Evolutionary conservation across 2,888 invertebrate genomes (phyloP).

Genomic region (Branchellion lobata): DNA sequence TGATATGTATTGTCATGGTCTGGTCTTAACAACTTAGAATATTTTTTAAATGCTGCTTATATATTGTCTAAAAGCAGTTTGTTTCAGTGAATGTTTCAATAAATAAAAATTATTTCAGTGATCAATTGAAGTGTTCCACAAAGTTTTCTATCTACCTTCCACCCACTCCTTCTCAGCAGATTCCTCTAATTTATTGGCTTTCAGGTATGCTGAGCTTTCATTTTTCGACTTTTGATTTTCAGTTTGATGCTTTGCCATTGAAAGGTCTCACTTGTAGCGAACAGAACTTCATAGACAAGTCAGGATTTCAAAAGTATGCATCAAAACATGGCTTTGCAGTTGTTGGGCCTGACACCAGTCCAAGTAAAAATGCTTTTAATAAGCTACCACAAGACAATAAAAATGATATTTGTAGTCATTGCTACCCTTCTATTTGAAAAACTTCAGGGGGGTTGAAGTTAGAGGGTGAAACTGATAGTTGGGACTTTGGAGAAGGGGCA

Average conservation of each 20-base stretch:
- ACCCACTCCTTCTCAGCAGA: slow-evolving; percentile 67
- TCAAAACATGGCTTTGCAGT: slow-evolving; percentile 80
- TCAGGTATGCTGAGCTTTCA: slow-evolving; percentile 65
- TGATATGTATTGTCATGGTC: too few relatives aligned
- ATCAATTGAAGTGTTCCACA: slow-evolving; percentile 76
- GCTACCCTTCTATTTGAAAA: not conserved
- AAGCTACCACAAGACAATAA: not conserved
- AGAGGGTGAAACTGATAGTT: slow-evolving; percentile 84
- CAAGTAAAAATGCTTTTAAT: slow-evolving; percentile 64
- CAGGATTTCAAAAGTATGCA: slow-evolving; percentile 90
- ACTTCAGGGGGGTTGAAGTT: slow-evolving; percentile 75
- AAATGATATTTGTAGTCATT: not conserved
- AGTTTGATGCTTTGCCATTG: not conserved
- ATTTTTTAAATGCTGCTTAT: too few relatives aligned
- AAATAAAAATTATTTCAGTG: slow-evolving; percentile 8
- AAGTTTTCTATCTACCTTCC: slow-evolving; percentile 89
- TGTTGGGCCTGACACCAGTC: slow-evolving; percentile 93
- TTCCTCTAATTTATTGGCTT: slow-evolving; percentile 85
- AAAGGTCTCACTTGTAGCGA: slow-evolving; percentile 82
- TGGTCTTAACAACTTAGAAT: too few relatives aligned
- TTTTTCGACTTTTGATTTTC: too few relatives aligned
- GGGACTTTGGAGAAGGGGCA: slow-evolving; percentile 92
- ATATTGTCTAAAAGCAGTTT: too few relatives aligned
- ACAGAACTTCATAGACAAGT: slow-evolving; percentile 90
- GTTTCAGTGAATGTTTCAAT: not conserved